Conservation (phyloP, 2,888 invertebrate species). For the Podotricha telesiphe region DNA sequence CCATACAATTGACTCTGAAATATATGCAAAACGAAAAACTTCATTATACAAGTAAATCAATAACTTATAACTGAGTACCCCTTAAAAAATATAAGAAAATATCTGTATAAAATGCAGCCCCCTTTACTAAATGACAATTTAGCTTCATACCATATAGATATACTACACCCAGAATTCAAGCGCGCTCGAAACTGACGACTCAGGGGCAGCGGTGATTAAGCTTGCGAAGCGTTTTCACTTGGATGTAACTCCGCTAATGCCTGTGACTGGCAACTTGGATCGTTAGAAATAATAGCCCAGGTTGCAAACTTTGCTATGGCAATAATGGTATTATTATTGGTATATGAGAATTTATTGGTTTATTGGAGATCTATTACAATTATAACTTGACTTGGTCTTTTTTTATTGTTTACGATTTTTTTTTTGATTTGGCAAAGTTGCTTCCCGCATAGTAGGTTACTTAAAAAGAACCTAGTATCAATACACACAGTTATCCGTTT, state of each 20-base stretch:
- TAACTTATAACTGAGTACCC: too few relatives aligned
- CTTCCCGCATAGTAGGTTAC: too few relatives aligned
- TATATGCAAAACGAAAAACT: too few relatives aligned
- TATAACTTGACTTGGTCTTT: background rate
- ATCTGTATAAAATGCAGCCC: background rate
- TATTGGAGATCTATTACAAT: background rate
- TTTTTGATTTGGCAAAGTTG: too few relatives aligned
- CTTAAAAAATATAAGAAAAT: background rate
- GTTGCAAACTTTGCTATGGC: constrained; percentile 10
- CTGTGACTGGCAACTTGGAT: constrained; percentile 38
- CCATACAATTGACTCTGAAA: too few relatives aligned
- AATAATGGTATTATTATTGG: constrained; percentile 6
- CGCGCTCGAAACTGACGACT: constrained; percentile 37
- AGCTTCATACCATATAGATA: background rate
- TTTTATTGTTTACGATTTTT: too few relatives aligned
- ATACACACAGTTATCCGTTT: too few relatives aligned
- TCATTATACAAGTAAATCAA: too few relatives aligned
- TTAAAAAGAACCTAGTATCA: too few relatives aligned
- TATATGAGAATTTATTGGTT: background rate
- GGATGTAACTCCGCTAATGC: constrained; percentile 36
- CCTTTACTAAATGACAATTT: background rate
- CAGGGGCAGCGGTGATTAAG: constrained; percentile 58
- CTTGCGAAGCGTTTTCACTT: constrained; percentile 57
- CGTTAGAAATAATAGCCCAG: constrained; percentile 40
- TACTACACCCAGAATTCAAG: background rate